phyloP scores from a whole-genome alignment of 1,140 invertebrate species.

The Zaprionus lachaisei region DNA sequence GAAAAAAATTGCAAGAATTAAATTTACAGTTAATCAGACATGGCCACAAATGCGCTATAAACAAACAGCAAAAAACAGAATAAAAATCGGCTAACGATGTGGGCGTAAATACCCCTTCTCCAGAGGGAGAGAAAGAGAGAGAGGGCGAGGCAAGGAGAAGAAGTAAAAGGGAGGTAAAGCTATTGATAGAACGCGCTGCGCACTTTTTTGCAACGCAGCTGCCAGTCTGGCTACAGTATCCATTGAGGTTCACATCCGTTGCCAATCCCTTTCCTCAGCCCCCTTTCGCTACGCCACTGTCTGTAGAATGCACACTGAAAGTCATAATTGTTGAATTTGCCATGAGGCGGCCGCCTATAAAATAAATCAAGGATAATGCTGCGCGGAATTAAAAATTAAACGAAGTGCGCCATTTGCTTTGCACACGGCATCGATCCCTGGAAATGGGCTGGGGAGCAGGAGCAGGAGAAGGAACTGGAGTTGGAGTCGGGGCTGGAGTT shows the following conservation, averaged over 20 bases:
- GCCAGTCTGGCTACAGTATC: constrained; percentile 24
- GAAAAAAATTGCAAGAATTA: constrained; percentile 59
- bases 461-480: background rate
- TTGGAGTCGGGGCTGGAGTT: background rate
- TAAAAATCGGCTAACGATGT: constrained; percentile 64
- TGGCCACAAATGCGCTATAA: constrained; percentile 80
- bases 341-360: constrained; percentile 65
- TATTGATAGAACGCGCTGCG: constrained; percentile 40
- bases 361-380: constrained; percentile 82
- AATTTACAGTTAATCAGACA: constrained; percentile 82
- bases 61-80: constrained; percentile 61
- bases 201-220: constrained; percentile 32
- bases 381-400: constrained; percentile 80
- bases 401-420: constrained; percentile 78
- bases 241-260: constrained; percentile 24
- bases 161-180: no score
- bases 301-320: constrained; percentile 39
- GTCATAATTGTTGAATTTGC: constrained; percentile 79
- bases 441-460: background rate
- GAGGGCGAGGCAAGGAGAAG: background rate
- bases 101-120: constrained; percentile 19
- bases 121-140: background rate
- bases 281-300: background rate
- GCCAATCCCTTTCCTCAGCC: constrained; percentile 10
- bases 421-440: constrained; percentile 44